These are phyloP conservation scores for Colletes gigas DNA, from an alignment of 1,140 invertebrate species.

Conservation along the genomic window DNA sequence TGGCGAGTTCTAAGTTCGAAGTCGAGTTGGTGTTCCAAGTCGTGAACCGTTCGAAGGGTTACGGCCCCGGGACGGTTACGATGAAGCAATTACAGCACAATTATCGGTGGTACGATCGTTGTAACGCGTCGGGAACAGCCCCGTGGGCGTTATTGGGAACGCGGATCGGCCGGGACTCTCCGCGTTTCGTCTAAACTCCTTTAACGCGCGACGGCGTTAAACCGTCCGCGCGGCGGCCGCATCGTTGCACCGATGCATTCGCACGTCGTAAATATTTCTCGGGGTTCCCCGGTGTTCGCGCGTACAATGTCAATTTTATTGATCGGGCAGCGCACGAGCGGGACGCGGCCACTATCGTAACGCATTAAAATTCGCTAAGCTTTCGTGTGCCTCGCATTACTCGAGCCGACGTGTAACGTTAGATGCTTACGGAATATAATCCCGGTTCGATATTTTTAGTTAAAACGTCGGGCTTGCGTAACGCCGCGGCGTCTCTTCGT, in stretches of 20 bases:
- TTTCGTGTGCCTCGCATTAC: constrained; percentile 8
- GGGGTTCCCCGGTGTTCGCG: neutral
- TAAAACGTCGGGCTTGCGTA: constrained; percentile 27
- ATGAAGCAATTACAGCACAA: too few relatives aligned
- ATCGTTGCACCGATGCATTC: neutral
- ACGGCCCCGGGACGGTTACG: too few relatives aligned
- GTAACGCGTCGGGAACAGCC: too few relatives aligned
- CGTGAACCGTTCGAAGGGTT: too few relatives aligned
- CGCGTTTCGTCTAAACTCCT: too few relatives aligned
- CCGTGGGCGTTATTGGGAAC: too few relatives aligned
- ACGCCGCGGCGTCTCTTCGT: neutral
- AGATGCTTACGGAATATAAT: constrained; percentile 44
- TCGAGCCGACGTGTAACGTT: constrained; percentile 26
- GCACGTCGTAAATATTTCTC: constrained; percentile 31
- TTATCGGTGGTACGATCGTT: too few relatives aligned
- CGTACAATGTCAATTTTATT: constrained; percentile 27
- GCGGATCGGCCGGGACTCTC: too few relatives aligned
- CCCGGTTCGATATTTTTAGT: constrained; percentile 36
- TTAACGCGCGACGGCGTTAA: neutral
- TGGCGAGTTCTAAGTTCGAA: too few relatives aligned
- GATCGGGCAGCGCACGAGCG: neutral
- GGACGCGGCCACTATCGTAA: neutral
- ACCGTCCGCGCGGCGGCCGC: neutral
- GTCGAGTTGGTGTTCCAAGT: too few relatives aligned
- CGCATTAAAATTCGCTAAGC: constrained; percentile 28